Base-by-base conservation (phyloP, 2,888 invertebrate genomes). In the Nectonema munidae region DNA sequence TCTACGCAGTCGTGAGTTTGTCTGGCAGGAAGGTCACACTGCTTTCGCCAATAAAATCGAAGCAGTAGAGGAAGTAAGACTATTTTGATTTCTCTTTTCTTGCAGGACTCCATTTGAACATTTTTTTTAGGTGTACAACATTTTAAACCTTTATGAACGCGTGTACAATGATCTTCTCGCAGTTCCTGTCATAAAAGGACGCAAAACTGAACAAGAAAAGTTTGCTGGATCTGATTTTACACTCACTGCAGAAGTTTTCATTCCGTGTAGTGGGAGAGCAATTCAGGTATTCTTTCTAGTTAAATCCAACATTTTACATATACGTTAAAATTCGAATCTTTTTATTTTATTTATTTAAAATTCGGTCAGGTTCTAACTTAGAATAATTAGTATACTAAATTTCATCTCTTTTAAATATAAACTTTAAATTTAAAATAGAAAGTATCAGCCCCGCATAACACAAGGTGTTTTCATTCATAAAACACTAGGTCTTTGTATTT, bases 21-120 rank as follows among this genome's bases (percentile, higher is more conserved):
- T 95, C 21, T 99, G 95, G 95, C 95, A 99, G 60, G 95, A 99
- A 61, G 95, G 95, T 1, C 95, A 99, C 57, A 74, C 86, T 3
- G 95, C 86, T 2, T 79, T 69, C 60, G 72, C 77, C 1, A 64
- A 61, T 1, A 59, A 67, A 47, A 61, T 67, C 40, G 86, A 83
- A 46, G 89, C 95, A 0, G 68, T 66, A 37, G 67, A 69, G 41
- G 95, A 99, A 61, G 89, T 89, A 1, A 55, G 46, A 29, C 39
- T 20, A 9, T 9, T 11, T n/a, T 9, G 21, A n/a, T 29, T 13
- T 32, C 15, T 11, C n/a, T 9, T 9, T 13, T 9, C 13, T 15
- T 13, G n/a, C n/a, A n/a, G n/a, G n/a, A n/a, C n/a, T n/a, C n/a
- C n/a, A n/a, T n/a, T n/a, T n/a, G n/a, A n/a, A n/a, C n/a, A n/a